Evolutionary conservation across 92 coral and sea anemone species (phyloP), one percentile per base, ranked within the genome.

Genomic region (Siderastrea siderea): DNA sequence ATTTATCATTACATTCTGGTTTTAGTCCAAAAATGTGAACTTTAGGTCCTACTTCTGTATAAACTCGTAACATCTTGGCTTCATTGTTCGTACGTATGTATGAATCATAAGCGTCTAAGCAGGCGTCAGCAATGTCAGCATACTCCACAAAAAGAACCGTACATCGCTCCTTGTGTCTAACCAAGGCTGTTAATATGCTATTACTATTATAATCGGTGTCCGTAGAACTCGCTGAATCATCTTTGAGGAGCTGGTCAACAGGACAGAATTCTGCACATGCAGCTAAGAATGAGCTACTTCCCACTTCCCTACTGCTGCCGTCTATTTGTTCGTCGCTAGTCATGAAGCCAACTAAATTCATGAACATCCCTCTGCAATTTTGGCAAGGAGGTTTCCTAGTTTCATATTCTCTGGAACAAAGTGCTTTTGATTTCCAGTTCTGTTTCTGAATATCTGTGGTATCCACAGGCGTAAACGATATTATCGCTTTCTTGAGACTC

Each of bases 201-300:
- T n/a, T n/a, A n/a, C n/a, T n/a, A n/a, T n/a, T n/a, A n/a, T n/a
- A n/a, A n/a, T 44, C 49, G 9, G 49, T 14, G 49, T 44, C 16
- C 16, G 4, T 6, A 4, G 3, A 5, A 44, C 8, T n/a, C n/a
- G n/a, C 74, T 38, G 2, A 1, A 43, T 50, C 57, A 12, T 45
- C 19, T n/a, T n/a, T 47, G 55, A 71, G 38, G 13, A 71, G 14
- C 2, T 50, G 2, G 45, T 71, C 11, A 7, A 71, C 76, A 10
- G 76, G 38, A 16, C 55, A 12, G 47, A 10, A 71, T 17, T 71
- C 76, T 13, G 76, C 76, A 71, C 76, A 71, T 47, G 76, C 76
- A 3, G 49, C 58, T n/a, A 47, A 47, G 50, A 50, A 47, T 3
- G 71, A 19, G 3, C 9, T 48, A 19, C 71, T 7, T n/a, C 13